phyloP scores from a whole-genome alignment of 2,888 invertebrate species.

The Pyrgus malvae region DNA sequence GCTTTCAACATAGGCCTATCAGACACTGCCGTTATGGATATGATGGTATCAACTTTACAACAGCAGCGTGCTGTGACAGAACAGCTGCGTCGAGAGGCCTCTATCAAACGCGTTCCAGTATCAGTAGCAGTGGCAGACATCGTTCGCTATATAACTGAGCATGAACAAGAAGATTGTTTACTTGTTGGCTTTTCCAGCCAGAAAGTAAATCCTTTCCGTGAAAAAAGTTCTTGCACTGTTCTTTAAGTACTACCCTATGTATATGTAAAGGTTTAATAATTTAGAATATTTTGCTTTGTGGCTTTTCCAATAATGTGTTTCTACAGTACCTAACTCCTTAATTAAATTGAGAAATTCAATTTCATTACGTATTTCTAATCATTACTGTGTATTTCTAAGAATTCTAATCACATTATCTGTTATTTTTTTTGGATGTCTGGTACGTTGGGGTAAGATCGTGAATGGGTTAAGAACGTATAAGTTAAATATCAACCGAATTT shows the following conservation, averaged over 20 bases:
- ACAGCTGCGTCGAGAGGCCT: conserved; percentile 95
- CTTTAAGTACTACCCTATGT: conserved; percentile 65
- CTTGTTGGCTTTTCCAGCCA: conserved; percentile 96
- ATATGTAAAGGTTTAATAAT: no score
- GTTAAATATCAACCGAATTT: no score
- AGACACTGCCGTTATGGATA: conserved; percentile 94
- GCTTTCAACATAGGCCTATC: conserved; percentile 91
- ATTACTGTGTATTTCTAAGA: no score
- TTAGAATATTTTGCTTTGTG: no score
- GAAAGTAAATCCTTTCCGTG: conserved; percentile 97
- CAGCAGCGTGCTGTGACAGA: conserved; percentile 97
- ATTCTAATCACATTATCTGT: no score
- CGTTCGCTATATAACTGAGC: conserved; percentile 94
- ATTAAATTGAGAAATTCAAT: no score
- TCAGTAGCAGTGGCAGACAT: conserved; percentile 96
- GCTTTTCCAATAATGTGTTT: no score
- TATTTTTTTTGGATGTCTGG: no score
- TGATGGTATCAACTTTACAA: conserved; percentile 96
- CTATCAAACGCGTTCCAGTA: conserved; percentile 91
- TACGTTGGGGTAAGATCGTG: no score
- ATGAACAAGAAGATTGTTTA: conserved; percentile 95
- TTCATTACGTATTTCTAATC: no score
- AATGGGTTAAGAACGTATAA: no score
- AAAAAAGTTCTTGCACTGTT: conserved; percentile 93
- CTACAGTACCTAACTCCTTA: no score